Evolutionary conservation across 2,113 vertebrate species (phyloP), one percentile per base, ranked within the genome.

Genomic region (Isurus oxyrinchus): DNA sequence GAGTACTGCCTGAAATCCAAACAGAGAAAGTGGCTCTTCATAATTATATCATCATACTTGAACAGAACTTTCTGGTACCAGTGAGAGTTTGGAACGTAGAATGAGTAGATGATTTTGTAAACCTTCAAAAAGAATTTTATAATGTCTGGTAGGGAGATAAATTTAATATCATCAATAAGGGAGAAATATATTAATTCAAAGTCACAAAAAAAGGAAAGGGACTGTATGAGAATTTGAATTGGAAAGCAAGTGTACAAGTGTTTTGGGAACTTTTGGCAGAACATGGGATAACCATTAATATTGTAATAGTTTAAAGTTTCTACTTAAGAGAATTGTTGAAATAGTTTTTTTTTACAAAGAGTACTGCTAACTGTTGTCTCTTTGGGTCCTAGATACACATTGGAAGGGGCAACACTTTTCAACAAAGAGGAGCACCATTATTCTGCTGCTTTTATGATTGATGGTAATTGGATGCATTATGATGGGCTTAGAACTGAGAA

Each of bases 351-450:
- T 49, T 49, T 49, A 49, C 44, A 49, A 49, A 49, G 44, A 49
- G 44, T 49, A 49, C 0, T 49, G 44, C 5, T 44, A 86, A 63
- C 72, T 49, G 11, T 76, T 91, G 40, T 97, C 94, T 96, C 2
- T 96, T 21, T 94, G 59, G 72, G 86, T 96, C 96, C 94, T 97
- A 99, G 98, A 97, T 99, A 99, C 96, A 97, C 98, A 81, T 97
- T 99, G 96, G 98, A 99, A 98, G 98, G 98, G 61, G 98, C 98
- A 97, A 99, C 98, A 21, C 98, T 99, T 96, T 99, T 99, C 97
- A 99, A 98, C 97, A 98, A 98, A 97, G 98, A 98, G 96, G 98
- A 99, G 96, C 98, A 99, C 97, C 98, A 99, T 97, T 99, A 99
- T 97, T 99, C 98, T 8, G 98, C 98, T 86, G 98, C 98, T 76